Evolutionary conservation across 2,797 vertebrate species (phyloP), one percentile per base, ranked within the genome.

Genomic region (Sebastiscus albofasciatus): DNA sequence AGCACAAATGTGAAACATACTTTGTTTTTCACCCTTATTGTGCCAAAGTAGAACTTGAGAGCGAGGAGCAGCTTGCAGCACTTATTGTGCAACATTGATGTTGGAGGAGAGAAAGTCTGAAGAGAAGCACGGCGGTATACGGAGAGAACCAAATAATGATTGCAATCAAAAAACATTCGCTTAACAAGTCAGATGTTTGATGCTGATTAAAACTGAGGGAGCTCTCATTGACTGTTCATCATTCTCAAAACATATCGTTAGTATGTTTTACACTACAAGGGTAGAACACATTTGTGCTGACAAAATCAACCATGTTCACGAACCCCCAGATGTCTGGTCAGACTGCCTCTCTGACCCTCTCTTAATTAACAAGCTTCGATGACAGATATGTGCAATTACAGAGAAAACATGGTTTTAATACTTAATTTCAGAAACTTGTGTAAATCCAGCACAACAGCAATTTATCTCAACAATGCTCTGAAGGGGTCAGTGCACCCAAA

Each of bases 31-130:
- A 64, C 68, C 9, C 59, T 46, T 79, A 27, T 60, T 76, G 55
- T 86, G 75, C 80, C 67, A 84, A 52, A 80, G 61, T 18, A 42
- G 70, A 80, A 72, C 49, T 76, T 74, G 69, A 79, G 76, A 82
- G 55, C 49, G 61, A 74, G 33, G 76, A 91, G 76, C 86, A 87
- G 86, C 82, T 84, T 86, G 86, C 67, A 26, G 73, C 71, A 67
- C 71, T 75, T 82, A 72, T 33, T 74, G 72, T 79, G 56, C 58
- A 61, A 49, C 29, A 18, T 3, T 70, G 73, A 71, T 70, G 79
- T 34, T 20, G 13, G 65, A 78, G 22, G n/a, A 61, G 22, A 62
- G 29, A 29, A 72, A 68, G 55, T 71, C 72, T 67, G 62, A 36
- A 6, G 62, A 10, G 49, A 80, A 72, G 6, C 27, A 26, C 58